Base-by-base conservation (phyloP, 1,140 invertebrate genomes). In the Mizuhopecten yessoensis region DNA sequence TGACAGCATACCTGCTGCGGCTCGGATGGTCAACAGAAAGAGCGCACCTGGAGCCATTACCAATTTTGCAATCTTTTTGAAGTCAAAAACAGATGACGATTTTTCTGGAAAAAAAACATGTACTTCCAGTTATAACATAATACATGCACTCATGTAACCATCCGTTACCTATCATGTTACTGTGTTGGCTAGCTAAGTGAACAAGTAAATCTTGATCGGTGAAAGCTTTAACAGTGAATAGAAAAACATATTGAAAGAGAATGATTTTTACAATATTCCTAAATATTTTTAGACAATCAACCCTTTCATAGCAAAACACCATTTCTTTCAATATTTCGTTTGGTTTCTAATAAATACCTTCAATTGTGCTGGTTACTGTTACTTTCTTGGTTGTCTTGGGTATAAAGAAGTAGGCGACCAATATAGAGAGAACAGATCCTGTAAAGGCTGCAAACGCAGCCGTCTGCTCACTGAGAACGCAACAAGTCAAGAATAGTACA, bases 301-400 rank as follows among this genome's bases (percentile, higher is more conserved):
- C n/a, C n/a, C n/a, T n/a, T n/a, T n/a, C n/a, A n/a, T n/a, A n/a
- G n/a, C n/a, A n/a, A n/a, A n/a, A n/a, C n/a, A n/a, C n/a, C n/a
- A n/a, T n/a, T n/a, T n/a, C n/a, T n/a, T n/a, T n/a, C n/a, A n/a
- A n/a, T n/a, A n/a, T n/a, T n/a, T n/a, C n/a, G n/a, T n/a, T n/a
- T n/a, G n/a, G n/a, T n/a, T n/a, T 57, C 11, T 0, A 45, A 34
- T 39, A 33, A 20, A 89, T 87, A 92, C 92, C 90, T 90, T 91
- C 89, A 29, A 75, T 29, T 5, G 57, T 75, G 23, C 39, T 57
- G 20, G 89, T 90, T 23, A 90, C 86, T 2, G 90, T 34, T 11
- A 86, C 34, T 89, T 93, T 94, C 88, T 96, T 96, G 20, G 94
- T 95, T 86, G 91, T 88, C 34, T 90, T 87, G 45, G 95, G 95